A percentile compares a stretch with the other conserved stretches of the same genome.
Conservation (phyloP, 2,888 invertebrate genomes). For the Diachrysia chrysitis region DNA sequence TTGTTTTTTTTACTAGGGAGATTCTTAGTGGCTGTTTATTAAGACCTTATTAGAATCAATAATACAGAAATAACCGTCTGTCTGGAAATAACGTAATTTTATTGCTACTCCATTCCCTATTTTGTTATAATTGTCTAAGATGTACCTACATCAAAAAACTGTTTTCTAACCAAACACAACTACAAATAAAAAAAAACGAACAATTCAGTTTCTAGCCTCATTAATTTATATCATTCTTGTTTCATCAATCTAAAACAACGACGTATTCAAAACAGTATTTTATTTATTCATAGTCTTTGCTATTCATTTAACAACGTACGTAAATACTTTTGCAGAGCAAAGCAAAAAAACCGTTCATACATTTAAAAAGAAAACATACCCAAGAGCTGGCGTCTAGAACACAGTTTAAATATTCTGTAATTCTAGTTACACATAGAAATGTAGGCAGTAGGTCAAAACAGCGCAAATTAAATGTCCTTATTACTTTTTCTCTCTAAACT, state of each 20-base stretch:
- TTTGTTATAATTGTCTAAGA: no score
- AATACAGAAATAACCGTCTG: no score
- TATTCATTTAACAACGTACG: not conserved
- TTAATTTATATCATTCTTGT: not conserved
- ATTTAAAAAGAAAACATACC: conserved; percentile 39
- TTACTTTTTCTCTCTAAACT: no score
- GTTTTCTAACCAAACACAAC: conserved; percentile 16
- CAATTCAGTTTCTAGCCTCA: not conserved
- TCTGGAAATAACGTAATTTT: no score
- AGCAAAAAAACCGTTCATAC: conserved; percentile 13
- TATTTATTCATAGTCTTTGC: conserved; percentile 5
- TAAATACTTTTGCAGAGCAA: conserved; percentile 26
- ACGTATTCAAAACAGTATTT: not conserved
- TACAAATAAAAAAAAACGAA: no score
- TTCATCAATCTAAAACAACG: not conserved
- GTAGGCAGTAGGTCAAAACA: not conserved
- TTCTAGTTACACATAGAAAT: not conserved
- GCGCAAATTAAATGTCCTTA: not conserved
- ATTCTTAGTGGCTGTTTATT: no score
- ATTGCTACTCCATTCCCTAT: no score
- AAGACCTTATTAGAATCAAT: no score
- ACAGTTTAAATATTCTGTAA: conserved; percentile 38
- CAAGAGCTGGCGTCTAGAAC: conserved; percentile 12
- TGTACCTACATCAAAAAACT: not conserved
- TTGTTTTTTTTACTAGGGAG: no score